These are phyloP conservation scores for Xenopus borealis DNA, from an alignment of 2,113 vertebrate species.

Conservation along the genomic window DNA sequence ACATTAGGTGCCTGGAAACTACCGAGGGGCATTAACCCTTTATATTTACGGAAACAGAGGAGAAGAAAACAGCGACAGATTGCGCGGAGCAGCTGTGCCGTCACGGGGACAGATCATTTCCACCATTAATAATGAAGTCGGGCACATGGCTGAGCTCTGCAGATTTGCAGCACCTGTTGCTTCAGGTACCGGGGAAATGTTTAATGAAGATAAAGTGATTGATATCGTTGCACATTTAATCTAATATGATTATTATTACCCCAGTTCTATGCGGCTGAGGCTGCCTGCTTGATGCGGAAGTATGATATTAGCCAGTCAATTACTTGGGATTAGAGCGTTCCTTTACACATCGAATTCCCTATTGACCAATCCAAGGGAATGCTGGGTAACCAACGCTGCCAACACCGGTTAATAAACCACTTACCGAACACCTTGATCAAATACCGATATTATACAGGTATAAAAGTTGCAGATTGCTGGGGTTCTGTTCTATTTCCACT, in stretches of 20 bases:
- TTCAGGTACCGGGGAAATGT: constrained; percentile 2
- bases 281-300: neutral
- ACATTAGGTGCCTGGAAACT: too few relatives aligned
- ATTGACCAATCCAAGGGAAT: too few relatives aligned
- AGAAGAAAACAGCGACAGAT: neutral
- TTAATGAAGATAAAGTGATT: constrained; percentile 17
- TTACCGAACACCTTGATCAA: too few relatives aligned
- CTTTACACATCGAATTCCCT: neutral
- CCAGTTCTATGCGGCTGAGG: neutral
- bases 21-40: too few relatives aligned
- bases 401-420: too few relatives aligned
- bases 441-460: too few relatives aligned
- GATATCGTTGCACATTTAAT: constrained; percentile 14
- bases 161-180: constrained; percentile 19
- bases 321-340: constrained; percentile 21
- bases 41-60: too few relatives aligned
- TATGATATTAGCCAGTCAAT: constrained; percentile 28
- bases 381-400: too few relatives aligned
- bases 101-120: neutral
- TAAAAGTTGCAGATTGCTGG: too few relatives aligned
- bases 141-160: constrained; percentile 1
- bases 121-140: constrained; percentile 9
- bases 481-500: too few relatives aligned
- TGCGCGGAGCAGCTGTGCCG: constrained; percentile 19
- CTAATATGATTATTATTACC: neutral